A percentile compares a stretch with the other conserved stretches of the same genome.
These are phyloP conservation scores for Platerodrilus igneus DNA, from an alignment of 2,888 invertebrate species.

Conservation along the genomic window DNA sequence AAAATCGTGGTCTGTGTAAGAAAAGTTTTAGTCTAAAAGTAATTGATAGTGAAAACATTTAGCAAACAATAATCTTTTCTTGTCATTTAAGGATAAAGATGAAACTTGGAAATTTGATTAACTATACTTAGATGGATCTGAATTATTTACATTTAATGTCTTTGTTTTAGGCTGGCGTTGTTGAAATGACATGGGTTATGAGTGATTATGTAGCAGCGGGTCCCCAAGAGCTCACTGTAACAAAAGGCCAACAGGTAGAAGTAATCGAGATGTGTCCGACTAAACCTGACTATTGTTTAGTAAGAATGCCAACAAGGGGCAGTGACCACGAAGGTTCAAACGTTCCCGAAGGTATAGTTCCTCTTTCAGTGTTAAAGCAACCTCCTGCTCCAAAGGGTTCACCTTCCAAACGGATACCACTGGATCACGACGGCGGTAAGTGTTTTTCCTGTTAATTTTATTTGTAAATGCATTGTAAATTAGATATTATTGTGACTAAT, in stretches of 20 bases:
- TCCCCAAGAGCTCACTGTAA: constrained; percentile 75
- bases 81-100: too few species aligned
- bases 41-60: too few species aligned
- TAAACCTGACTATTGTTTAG: constrained; percentile 67
- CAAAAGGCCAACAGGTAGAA: constrained; percentile 91
- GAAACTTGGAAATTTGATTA: too few species aligned
- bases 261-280: constrained; percentile 73
- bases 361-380: constrained; percentile 71
- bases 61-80: too few species aligned
- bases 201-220: constrained; percentile 79
- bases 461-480: constrained; percentile 3
- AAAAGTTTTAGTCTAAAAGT: too few species aligned
- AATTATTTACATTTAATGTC: background rate
- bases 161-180: constrained; percentile 63
- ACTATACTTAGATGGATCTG: too few species aligned
- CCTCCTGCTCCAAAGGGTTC: constrained; percentile 61
- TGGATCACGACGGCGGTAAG: constrained; percentile 46
- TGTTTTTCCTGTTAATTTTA: too few species aligned
- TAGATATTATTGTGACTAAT: background rate
- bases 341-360: constrained; percentile 75
- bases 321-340: constrained; percentile 43
- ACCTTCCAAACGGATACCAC: constrained; percentile 50
- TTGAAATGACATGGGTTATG: constrained; percentile 88
- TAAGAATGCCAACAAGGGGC: constrained; percentile 56
- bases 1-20: too few species aligned